phyloP scores from a whole-genome alignment of 2,888 invertebrate species.

The Scelioninae gen. 1 region DNA sequence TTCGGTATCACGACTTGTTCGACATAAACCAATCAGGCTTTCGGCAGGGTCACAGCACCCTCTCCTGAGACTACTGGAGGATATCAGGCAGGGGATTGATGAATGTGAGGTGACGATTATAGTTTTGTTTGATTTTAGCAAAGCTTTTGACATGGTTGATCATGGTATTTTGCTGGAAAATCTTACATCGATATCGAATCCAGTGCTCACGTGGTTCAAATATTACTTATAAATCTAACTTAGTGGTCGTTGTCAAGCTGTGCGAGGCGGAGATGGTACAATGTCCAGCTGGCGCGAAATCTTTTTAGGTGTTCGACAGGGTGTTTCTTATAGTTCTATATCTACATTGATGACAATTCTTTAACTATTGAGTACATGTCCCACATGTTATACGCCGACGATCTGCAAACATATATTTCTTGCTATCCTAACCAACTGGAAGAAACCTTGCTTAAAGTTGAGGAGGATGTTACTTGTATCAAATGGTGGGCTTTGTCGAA shows the following conservation, averaged over 20 bases:
- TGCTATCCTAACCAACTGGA: background rate
- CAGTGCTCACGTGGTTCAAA: background rate
- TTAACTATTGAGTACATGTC: background rate
- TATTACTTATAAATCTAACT: no score
- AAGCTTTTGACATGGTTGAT: slow-evolving; percentile 1
- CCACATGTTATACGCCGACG: background rate
- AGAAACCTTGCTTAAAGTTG: background rate
- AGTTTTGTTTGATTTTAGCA: background rate
- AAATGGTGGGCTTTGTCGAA: background rate
- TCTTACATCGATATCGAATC: background rate
- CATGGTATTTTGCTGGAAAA: background rate
- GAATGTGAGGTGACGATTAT: background rate
- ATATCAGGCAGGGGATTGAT: background rate
- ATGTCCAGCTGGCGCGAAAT: background rate
- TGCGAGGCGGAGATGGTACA: background rate
- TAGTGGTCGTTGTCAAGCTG: background rate
- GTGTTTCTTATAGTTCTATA: background rate
- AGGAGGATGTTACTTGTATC: background rate
- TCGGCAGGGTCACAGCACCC: background rate
- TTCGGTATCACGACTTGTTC: background rate
- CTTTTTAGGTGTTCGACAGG: background rate
- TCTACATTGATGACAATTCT: background rate
- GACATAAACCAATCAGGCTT: background rate
- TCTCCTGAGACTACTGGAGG: background rate
- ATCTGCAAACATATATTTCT: background rate